These are phyloP conservation scores for Thamnophis sirtalis DNA, from an alignment of 2,113 vertebrate genomes.

Conservation along the genomic window DNA sequence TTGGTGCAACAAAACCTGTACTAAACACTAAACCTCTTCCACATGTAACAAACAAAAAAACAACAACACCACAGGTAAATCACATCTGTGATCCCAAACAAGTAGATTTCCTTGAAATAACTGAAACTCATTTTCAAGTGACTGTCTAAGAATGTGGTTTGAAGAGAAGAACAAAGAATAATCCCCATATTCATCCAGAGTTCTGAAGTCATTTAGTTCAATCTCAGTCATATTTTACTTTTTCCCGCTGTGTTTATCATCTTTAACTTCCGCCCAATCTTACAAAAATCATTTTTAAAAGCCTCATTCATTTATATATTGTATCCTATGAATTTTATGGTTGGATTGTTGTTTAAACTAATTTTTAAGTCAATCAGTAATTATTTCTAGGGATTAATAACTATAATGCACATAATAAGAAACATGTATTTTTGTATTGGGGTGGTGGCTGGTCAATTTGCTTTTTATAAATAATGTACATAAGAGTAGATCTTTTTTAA, in stretches of 20 bases:
- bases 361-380: constrained; percentile 5
- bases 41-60: not conserved
- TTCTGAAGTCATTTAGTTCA: not conserved
- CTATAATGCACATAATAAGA: constrained; percentile 35
- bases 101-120: not conserved
- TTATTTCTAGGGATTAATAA: constrained; percentile 22
- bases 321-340: not conserved
- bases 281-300: constrained; percentile 9
- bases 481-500: constrained; percentile 63
- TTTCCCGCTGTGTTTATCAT: not conserved
- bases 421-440: constrained; percentile 54
- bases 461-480: constrained; percentile 70
- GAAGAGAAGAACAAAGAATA: not conserved
- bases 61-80: not conserved
- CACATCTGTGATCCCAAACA: not conserved
- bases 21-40: not conserved
- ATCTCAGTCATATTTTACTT: not conserved
- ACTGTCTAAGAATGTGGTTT: not conserved
- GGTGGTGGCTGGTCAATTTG: constrained; percentile 53
- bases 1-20: not conserved
- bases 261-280: not conserved
- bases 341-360: not conserved
- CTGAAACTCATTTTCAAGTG: not conserved
- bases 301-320: not conserved
- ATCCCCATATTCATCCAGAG: not conserved